Base-by-base conservation (phyloP, 2,888 invertebrate genomes). In the Leucophora obtusa region DNA sequence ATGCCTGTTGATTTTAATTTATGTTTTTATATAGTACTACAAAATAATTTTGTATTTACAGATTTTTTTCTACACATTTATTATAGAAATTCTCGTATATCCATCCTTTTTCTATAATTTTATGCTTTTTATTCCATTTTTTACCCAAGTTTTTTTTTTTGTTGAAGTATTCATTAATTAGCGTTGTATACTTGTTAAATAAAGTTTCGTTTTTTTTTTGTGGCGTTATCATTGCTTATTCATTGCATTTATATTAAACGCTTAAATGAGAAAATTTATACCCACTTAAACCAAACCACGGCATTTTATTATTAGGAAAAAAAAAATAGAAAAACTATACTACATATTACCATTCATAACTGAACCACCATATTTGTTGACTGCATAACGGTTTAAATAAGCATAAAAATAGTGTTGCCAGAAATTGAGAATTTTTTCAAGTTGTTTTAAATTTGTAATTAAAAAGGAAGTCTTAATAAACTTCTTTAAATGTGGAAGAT, bases 151-250 rank as follows among this genome's bases (percentile, higher is more conserved):
- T 62, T 76, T 63, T 38, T 43, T 59, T 69, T 68, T 74, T 79
- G 76, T 74, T 87, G 83, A 86, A 87, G 87, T 86, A 83, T 84
- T 85, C 87, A 87, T 87, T 87, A 87, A 87, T 87, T 87, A 87
- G 87, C 88, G 87, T 87, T 87, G 85, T 85, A 83, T 86, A 83
- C 83, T 83, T 79, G 79, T 82, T 82, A 80, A 81, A 81, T 76
- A 81, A 74, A 62, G 51, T 75, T 70, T 77, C 63, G 38, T 50
- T 17, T 50, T 54, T 58, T 43, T 24, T 60, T 78, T 84, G 82
- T 82, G 79, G 82, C 79, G 83, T 83, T 74, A 79, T 70, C 66
- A 68, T 79, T 79, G 77, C 76, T 73, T 76, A 81, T 81, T 81
- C 81, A 77, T 73, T 77, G 73, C 81, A 77, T 81, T 81, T 74